Base-by-base conservation (phyloP, 2,797 vertebrate genomes). In the Argentina silus region DNA sequence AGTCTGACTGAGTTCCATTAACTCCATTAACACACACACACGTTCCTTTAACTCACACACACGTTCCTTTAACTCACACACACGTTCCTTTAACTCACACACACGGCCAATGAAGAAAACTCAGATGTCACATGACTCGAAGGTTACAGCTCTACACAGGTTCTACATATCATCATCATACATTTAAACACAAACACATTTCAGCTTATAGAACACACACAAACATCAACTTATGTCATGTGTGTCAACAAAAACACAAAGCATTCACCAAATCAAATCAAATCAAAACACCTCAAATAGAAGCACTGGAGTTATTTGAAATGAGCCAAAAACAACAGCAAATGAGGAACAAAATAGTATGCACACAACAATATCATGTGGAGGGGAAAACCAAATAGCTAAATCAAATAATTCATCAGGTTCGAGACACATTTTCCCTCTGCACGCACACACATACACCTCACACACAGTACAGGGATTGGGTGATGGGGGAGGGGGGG, bases 401-500 rank as follows among this genome's bases (percentile, higher is more conserved):
- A 23, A 45, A 47, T n/a, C 21, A 59, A 59, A 21, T 11, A 65
- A 65, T 65, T 3, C 11, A 65, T 65, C 11, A 45, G 42, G n/a
- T 6, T 15, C 14, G 61, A 63, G 7, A 43, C 59, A n/a, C 27
- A 36, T 36, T 36, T 36, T 36, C 27, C 27, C 27, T 56, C 53
- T 19, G 53, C 53, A 7, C 19, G 19, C 8, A 8, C 19, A 23
- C 53, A 56, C 53, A 56, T 15, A 56, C 53, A 56, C 60, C 60
- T 43, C 21, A 47, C n/a, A 50, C 19, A 66, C 64, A 66, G 61
- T 60, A 44, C 44, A 64, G 60, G 14, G 66, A 59, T 21, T 12
- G 36, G 73, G 27, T 70, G 67, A 65, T 77, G 73, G 75, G 61
- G 53, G 43, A 75, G 72, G 74, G 73, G 75, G 61, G 53, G 43